Base-by-base conservation (phyloP, 2,888 invertebrate genomes). In the Coelinius sp. region DNA sequence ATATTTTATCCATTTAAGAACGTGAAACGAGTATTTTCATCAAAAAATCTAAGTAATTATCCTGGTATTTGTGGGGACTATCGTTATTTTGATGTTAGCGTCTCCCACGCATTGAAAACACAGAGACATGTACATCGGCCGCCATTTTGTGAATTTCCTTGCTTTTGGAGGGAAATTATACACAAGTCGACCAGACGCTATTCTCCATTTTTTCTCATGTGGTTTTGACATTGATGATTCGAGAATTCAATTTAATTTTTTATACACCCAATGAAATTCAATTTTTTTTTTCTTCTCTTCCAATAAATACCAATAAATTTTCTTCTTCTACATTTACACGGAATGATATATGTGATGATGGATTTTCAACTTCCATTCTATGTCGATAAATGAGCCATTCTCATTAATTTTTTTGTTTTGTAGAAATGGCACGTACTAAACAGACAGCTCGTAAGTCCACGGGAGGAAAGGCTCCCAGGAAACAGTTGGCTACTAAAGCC, bases 401-500 rank as follows among this genome's bases (percentile, higher is more conserved):
- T 53, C 14, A 56, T 53, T 53, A 56, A 1, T 35, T 52, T 69
- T n/a, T 38, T 70, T 35, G 56, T 67, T 68, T 20, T n/a, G 41
- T 24, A 77, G 78, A 75, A 22, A 78, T 78, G 79, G 79, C 79
- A 14, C 79, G 77, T 78, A 80, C 79, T 6, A 79, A 79, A 77
- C 79, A 79, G 68, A 79, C 79, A 14, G 79, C 78, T 25, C 77
- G 78, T 75, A 77, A 79, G 62, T 79, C 79, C 6, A 79, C 79
- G 4, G 79, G 79, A 77, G 79, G 79, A 72, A 79, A 79, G 70
- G 79, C 79, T 52, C 78, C 78, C 1, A 73, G 79, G 53, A 79
- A 79, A 68, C 79, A 78, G 49, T 74, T 77, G 59, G 78, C 78
- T 2, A 97, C 96, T 70, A 97, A 97, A 90, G 96, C 96, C 27